Conservation (phyloP, 2,797 vertebrate species). For the Chaenodraco wilsoni region DNA sequence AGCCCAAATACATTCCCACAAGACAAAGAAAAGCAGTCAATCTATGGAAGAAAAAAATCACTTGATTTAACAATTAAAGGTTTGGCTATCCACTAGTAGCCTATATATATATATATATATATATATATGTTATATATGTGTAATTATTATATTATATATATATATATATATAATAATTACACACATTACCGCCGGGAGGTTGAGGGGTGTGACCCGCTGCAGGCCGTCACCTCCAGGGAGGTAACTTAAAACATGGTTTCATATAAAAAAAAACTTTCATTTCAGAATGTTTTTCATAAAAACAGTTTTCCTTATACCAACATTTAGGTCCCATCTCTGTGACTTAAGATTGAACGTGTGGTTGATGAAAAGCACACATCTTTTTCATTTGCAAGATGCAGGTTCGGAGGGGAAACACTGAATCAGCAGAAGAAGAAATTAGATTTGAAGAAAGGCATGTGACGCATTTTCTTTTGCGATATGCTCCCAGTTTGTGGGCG, state of each 20-base stretch:
- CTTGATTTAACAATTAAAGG: background rate
- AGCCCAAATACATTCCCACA: background rate
- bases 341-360: background rate
- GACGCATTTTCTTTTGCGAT: conserved; percentile 76
- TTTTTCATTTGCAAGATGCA: too few relatives aligned
- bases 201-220: conserved; percentile 49
- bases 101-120: too few relatives aligned
- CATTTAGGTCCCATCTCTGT: background rate
- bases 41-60: background rate
- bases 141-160: too few relatives aligned
- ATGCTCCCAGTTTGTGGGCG: conserved; percentile 74
- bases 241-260: background rate
- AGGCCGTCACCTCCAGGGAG: conserved; percentile 60
- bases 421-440: conserved; percentile 12
- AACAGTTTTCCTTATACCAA: background rate
- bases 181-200: conserved; percentile 39
- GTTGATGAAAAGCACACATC: too few relatives aligned
- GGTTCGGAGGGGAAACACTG: background rate
- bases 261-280: conserved; percentile 19
- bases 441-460: conserved; percentile 60
- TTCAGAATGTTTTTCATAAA: background rate
- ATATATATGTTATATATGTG: too few relatives aligned
- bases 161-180: background rate
- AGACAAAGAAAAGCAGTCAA: background rate
- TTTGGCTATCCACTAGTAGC: background rate